Conservation (phyloP, 2,113 vertebrate genomes). For the Pan troglodytes region NHGRI_mPanTro3-v2.1_pri NC_086015.1:194957501-194958000, state of each 20-base stretch:
- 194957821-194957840: background rate
- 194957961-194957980: constrained; percentile 33
- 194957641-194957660: background rate
- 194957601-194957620: background rate
- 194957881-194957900: constrained; percentile 16
- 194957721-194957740: background rate
- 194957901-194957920: background rate
- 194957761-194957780: background rate
- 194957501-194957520: background rate
- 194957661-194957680: background rate
- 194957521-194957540: background rate
- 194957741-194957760: background rate
- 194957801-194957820: background rate
- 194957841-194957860: background rate
- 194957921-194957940: background rate
- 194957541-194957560: background rate
- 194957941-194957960: background rate
- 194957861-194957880: constrained; percentile 10
- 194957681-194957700: background rate
- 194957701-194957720: background rate
- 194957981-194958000: background rate
- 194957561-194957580: background rate
- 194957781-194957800: background rate
- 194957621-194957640: background rate
- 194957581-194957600: background rate